Base-by-base conservation (phyloP, 2,888 invertebrate genomes). In the Netelia fuscicornis region DNA sequence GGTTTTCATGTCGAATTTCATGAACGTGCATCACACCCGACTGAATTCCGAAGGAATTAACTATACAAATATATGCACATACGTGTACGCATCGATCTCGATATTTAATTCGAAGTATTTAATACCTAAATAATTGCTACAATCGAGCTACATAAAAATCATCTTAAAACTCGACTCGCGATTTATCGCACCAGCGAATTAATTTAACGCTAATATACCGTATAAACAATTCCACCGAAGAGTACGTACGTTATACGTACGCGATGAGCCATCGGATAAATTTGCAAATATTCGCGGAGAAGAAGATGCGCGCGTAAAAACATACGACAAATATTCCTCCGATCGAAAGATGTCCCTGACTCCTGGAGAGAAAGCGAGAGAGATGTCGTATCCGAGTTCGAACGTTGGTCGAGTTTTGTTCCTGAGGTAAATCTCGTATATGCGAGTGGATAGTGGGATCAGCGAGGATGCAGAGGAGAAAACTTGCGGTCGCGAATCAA, bases 351-450 rank as follows among this genome's bases (percentile, higher is more conserved):
- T 85, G 85, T 80, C 83, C 56, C 64, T 60, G 48, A 71, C 56
- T 58, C 54, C n/a, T 20, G 11, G 17, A 23, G 71, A 20, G 10
- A 20, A 13, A 3, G 37, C n/a, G 13, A 44, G 60, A 44, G 60
- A 54, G 58, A 6, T 23, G 54, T 58, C 44, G 54, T 64, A 71
- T 64, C 64, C 54, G 62, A 48, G 72, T 67, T 80, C 80, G 72
- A 65, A 80, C 83, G 82, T 64, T 77, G 83, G 83, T 80, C 85
- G 85, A 83, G 72, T 83, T 85, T 83, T 72, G 77, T 68, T 80
- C 62, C 72, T 64, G 44, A 76, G 75, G 76, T 82, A 72, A 52
- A 64, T 30, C 2, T 3, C 30, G 20, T 71, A 72, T 68, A 48
- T 6, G n/a, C 13, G 54, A 56, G 42, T 10, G 74, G 52, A 23